Percentiles rank a stretch among this genome's conserved stretches.
These are phyloP conservation scores for Odiellus spinosus DNA, from an alignment of 2,888 invertebrate genomes.

Conservation along the genomic window DNA sequence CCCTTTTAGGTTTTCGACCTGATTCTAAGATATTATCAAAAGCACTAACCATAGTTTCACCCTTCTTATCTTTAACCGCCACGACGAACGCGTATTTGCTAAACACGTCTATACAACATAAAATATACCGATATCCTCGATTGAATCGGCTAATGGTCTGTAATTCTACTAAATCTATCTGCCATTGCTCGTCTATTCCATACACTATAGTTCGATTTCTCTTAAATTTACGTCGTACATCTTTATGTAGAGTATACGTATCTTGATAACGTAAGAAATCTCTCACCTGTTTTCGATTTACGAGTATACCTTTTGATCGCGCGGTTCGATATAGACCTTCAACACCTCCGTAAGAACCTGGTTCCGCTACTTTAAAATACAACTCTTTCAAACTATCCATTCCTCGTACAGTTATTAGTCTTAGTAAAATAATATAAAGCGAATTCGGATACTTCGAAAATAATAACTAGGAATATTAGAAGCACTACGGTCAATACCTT, in stretches of 20 bases:
- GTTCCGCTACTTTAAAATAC: too few relatives aligned
- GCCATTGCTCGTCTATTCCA: constrained; percentile 20
- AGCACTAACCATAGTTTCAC: constrained; percentile 10
- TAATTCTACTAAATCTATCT: constrained; percentile 20
- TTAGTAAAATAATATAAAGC: too few relatives aligned
- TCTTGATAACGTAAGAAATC: constrained; percentile 10
- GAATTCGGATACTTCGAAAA: too few relatives aligned
- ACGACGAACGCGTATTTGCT: constrained; percentile 20
- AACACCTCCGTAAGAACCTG: too few relatives aligned
- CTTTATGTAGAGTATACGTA: constrained; percentile 15
- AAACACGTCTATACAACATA: constrained; percentile 22
- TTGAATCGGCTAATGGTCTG: constrained; percentile 9
- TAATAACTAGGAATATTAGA: too few relatives aligned
- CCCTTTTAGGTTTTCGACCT: constrained; percentile 10
- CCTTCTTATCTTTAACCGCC: constrained; percentile 19
- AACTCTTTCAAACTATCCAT: too few relatives aligned
- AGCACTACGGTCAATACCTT: too few relatives aligned
- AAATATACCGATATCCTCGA: constrained; percentile 18
- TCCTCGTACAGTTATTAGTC: too few relatives aligned
- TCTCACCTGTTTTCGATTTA: constrained; percentile 4
- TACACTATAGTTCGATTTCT: constrained; percentile 15
- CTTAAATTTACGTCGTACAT: constrained; percentile 7
- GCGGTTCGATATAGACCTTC: too few relatives aligned
- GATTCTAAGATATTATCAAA: constrained; percentile 12
- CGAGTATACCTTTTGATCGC: too few relatives aligned